Evolutionary conservation across 2,797 vertebrate genomes (phyloP).

Genomic region (Synaphobranchus kaupii): DNA sequence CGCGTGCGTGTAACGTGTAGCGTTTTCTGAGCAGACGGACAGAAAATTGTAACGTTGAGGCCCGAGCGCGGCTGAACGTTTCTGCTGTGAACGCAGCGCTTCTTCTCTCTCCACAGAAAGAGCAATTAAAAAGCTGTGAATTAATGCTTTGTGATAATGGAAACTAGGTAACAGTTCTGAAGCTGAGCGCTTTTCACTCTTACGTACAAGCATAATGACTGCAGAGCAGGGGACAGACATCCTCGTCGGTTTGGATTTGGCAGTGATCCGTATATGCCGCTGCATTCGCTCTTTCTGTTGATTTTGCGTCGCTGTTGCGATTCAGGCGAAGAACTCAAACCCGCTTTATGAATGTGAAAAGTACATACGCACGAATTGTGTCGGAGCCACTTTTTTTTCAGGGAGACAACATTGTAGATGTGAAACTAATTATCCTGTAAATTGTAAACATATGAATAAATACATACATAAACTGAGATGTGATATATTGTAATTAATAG

Average conservation of each 20-base stretch:
- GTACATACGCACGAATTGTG: background rate
- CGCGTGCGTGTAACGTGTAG: background rate
- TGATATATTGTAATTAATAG: constrained; percentile 1
- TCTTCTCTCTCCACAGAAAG: background rate
- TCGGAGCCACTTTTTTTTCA: background rate
- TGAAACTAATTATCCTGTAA: background rate
- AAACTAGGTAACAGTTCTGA: constrained; percentile 13
- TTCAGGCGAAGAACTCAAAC: background rate
- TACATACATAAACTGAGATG: background rate
- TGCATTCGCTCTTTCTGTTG: background rate
- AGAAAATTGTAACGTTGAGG: background rate
- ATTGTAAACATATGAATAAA: constrained; percentile 6
- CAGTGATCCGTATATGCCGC: background rate
- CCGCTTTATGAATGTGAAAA: background rate
- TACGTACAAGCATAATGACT: background rate
- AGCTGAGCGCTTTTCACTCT: background rate
- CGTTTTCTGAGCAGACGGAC: background rate
- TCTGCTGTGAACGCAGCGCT: background rate
- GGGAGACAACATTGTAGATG: background rate
- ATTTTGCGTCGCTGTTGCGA: background rate
- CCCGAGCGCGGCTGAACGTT: background rate
- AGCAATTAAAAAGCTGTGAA: constrained; percentile 21
- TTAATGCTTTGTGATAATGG: constrained; percentile 22
- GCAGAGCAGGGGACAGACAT: background rate
- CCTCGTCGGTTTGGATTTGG: background rate